Evolutionary conservation across 2,797 vertebrate species (phyloP), one percentile per base, ranked within the genome.

Genomic region (Lepilemur ruficaudatus): DNA sequence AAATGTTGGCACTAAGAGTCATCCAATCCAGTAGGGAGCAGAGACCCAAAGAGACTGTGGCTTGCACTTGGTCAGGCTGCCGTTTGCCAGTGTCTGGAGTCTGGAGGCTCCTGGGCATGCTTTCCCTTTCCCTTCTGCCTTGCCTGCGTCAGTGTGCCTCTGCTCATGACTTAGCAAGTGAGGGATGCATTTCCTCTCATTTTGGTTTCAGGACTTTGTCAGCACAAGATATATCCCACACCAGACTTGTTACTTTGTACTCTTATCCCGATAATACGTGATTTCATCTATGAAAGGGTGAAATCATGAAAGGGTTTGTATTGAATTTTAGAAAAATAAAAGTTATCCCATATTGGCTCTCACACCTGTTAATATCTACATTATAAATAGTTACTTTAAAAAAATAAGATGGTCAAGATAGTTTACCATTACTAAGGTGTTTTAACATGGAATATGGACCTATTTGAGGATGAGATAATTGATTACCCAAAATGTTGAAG

Each of bases 51-150:
- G 48, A 69, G 28, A 38, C 55, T 41, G 43, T 59, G 2, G 0
- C 52, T 81, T 28, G 69, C 5, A 12, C 13, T 15, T 28, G 38
- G 28, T 50, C 14, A 1, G 50, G 43, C 28, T 43, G 18, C 83
- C 18, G 0, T 43, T 43, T 32, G 41, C 41, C 63, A 1, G 0
- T 0, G 0, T 69, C 7, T 11, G 6, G 25, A 8, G 0, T 69
- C 7, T 11, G 6, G 25, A 8, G 46, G 32, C 22, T 48, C 32
- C 7, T 46, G 2, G 1, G 57, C 32, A 0, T 1, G 2, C 35
- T 12, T 41, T 4, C 18, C 13, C 12, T 43, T 32, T 38, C 10
- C n/a, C 48, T 43, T 61, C 78, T 25, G 0, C 50, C 82, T 7
- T 10, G 0, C 17, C 10, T 23, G 41, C 32, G 48, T 5, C 84